phyloP scores from a whole-genome alignment of 2,113 vertebrate genomes.

The Pollimyrus isidori region DNA sequence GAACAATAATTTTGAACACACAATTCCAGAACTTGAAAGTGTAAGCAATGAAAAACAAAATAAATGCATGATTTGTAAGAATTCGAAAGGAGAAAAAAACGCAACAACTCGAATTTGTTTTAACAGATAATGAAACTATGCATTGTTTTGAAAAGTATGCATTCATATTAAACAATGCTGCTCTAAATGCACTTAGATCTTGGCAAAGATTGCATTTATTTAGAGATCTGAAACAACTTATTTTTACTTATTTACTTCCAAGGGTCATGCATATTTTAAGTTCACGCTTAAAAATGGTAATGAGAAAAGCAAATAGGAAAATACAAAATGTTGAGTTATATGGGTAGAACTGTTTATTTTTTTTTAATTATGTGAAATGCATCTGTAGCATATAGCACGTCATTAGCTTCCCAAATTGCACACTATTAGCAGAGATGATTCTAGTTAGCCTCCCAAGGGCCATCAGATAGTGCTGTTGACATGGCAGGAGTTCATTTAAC shows the following conservation, averaged over 20 bases:
- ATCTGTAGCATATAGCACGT: conserved; percentile 56
- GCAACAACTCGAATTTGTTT: background rate
- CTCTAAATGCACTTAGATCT: background rate
- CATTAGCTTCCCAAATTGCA: conserved; percentile 60
- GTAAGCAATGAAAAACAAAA: background rate
- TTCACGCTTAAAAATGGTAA: background rate
- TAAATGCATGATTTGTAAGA: background rate
- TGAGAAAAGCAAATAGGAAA: background rate
- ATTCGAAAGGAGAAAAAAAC: background rate
- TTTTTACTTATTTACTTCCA: background rate
- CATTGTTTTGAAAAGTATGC: background rate
- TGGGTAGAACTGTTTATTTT: background rate
- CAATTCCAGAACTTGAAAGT: background rate
- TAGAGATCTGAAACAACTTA: background rate
- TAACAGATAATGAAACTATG: background rate
- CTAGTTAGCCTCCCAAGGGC: conserved; percentile 48
- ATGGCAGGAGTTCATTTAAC: conserved; percentile 37
- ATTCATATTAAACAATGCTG: background rate
- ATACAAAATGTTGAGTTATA: no score
- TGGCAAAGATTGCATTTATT: background rate
- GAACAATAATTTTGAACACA: background rate
- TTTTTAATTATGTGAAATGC: background rate
- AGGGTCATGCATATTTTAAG: background rate
- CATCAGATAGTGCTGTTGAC: conserved; percentile 34
- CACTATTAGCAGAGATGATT: conserved; percentile 61